phyloP scores from a whole-genome alignment of 2,888 invertebrate genomes.

The Diadromus collaris region DNA sequence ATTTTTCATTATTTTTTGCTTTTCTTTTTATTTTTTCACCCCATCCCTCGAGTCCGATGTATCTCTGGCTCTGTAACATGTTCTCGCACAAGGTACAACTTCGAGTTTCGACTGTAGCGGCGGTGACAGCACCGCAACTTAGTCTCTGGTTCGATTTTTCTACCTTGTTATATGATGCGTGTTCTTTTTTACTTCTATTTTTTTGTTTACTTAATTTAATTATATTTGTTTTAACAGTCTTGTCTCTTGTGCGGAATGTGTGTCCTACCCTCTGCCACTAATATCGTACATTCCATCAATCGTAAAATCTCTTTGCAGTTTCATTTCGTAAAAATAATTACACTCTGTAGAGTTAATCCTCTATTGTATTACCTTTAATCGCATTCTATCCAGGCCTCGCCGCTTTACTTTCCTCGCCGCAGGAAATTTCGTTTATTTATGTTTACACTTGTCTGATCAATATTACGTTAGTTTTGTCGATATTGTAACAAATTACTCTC shows the following conservation, averaged over 20 bases:
- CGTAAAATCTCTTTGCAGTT: background rate
- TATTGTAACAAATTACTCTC: background rate
- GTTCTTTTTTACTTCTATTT: background rate
- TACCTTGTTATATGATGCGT: background rate
- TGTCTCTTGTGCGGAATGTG: slow-evolving; percentile 16
- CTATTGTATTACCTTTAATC: background rate
- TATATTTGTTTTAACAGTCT: background rate
- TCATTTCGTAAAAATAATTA: background rate
- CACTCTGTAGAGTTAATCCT: background rate
- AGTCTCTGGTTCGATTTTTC: slow-evolving; percentile 12
- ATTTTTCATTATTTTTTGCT: slow-evolving; percentile 76
- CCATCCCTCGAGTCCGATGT: slow-evolving; percentile 56
- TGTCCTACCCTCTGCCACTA: background rate
- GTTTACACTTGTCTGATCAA: background rate
- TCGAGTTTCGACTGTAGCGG: slow-evolving; percentile 53
- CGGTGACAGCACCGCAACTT: background rate
- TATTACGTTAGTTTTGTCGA: background rate
- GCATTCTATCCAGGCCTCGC: background rate
- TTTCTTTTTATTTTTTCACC: slow-evolving; percentile 45
- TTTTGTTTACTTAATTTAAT: background rate
- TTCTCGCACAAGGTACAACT: slow-evolving; percentile 59
- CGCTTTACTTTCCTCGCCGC: background rate
- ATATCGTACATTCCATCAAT: background rate
- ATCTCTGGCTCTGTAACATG: slow-evolving; percentile 54
- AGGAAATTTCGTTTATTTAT: background rate